Evolutionary conservation across 1,140 invertebrate species (phyloP), one percentile per base, ranked within the genome.

Genomic region (Drosophila simulans): DNA sequence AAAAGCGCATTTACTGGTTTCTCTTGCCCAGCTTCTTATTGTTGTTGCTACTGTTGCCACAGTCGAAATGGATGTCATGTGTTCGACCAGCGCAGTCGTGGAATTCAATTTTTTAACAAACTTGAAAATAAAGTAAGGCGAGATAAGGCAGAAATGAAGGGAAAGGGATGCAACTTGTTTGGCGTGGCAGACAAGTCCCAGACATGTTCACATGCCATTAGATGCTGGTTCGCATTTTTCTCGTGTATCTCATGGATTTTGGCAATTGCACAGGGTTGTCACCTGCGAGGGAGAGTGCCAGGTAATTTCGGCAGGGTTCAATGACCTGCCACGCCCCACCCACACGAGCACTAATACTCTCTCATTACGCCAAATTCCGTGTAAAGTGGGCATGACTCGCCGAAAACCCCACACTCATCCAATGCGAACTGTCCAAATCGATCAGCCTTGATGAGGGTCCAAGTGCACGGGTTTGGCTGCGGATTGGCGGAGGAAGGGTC

Each of bases 101-200:
- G 81, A 81, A 84, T 85, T 73, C 35, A 62, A 64, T 62, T 75
- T 72, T 80, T 84, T 59, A 22, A 17, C n/a, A 40, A 62, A 56
- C 10, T 34, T 48, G 22, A 34, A 13, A 71, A 58, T 37, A 27
- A 71, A 48, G 17, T 35, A 39, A 31, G 48, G 11, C 37, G 13
- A 37, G 64, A 56, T 54, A 35, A 48, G 35, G 27, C 39, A 11
- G 45, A 34, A 68, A 12, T 53, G 12, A 34, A 17, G 12, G 20
- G 12, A 12, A 42, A 37, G 51, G 57, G 58, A 79, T 31, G 52
- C 48, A 70, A 68, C 58, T 80, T 70, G 59, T 72, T 63, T 62
- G 45, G 7, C 8, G 55, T 8, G 57, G 55, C 60, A 85, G 77
- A 84, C 81, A 77, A 63, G 34, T 35, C 22, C 20, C 77, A 72